Evolutionary conservation across 2,113 vertebrate species (phyloP).

Genomic region (Corythornis cristatus): DNA sequence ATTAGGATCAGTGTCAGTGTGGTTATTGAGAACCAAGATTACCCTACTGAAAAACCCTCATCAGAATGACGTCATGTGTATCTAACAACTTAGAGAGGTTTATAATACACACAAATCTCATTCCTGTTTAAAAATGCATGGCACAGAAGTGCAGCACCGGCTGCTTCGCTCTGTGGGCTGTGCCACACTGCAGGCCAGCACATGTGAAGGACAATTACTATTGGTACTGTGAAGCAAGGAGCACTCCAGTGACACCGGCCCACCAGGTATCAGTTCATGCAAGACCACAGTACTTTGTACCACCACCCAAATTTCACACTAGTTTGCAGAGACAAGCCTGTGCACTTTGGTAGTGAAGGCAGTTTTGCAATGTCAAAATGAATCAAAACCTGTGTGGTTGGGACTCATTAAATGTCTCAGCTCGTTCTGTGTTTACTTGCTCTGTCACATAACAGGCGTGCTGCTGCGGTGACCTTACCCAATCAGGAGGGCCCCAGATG

Average conservation of each 20-base stretch:
- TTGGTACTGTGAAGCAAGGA: background rate
- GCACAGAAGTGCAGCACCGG: background rate
- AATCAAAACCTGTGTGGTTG: background rate
- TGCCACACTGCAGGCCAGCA: background rate
- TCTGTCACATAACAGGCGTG: background rate
- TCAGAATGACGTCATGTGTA: background rate
- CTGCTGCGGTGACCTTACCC: background rate
- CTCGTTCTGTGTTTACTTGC: background rate
- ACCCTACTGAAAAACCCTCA: accelerated
- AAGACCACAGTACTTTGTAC: background rate
- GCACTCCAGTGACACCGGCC: background rate
- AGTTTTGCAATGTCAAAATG: background rate
- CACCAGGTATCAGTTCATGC: background rate
- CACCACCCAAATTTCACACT: background rate
- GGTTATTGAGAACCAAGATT: background rate
- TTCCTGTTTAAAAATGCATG: background rate
- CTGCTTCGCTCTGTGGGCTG: accelerated
- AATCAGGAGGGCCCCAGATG: background rate
- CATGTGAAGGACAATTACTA: accelerated
- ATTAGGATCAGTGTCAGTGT: background rate
- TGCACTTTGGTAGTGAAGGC: background rate
- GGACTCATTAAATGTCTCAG: background rate
- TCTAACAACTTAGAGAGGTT: background rate
- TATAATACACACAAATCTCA: background rate
- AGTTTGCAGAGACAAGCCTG: background rate